A percentile compares a stretch with the other conserved stretches of the same genome.
phyloP scores from a whole-genome alignment of 1,140 invertebrate species.

The Drosophila yakuba region DNA sequence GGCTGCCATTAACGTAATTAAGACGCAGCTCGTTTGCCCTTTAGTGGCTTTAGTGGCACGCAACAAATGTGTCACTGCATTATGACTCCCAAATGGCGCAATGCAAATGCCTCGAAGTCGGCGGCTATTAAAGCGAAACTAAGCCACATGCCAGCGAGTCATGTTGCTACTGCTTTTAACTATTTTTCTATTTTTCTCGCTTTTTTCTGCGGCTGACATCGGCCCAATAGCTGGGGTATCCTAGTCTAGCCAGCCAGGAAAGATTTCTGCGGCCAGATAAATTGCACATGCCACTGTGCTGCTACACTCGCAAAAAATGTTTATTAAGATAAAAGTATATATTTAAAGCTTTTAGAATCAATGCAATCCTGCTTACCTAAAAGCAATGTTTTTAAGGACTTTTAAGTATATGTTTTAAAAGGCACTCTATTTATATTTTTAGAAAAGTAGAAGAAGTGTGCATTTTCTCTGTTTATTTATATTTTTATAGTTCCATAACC shows the following conservation, averaged over 20 bases:
- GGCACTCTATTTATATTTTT: too few species aligned
- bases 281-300: constrained; percentile 34
- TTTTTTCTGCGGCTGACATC: constrained; percentile 14
- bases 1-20: constrained; percentile 74
- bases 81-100: constrained; percentile 69
- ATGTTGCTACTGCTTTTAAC: constrained; percentile 37
- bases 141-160: constrained; percentile 74
- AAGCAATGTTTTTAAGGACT: too few species aligned
- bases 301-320: constrained; percentile 7
- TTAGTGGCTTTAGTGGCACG: constrained; percentile 42
- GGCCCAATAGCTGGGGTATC: constrained; percentile 21
- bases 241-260: constrained; percentile 23
- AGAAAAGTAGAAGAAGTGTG: too few species aligned
- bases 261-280: constrained; percentile 39
- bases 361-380: too few species aligned
- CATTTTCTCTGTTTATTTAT: too few species aligned
- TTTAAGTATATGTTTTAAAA: too few species aligned
- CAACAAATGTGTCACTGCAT: constrained; percentile 74
- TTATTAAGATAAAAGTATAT: too few species aligned
- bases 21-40: constrained; percentile 73
- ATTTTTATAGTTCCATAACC: too few species aligned
- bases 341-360: not conserved
- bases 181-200: not conserved
- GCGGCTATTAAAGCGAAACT: constrained; percentile 76
- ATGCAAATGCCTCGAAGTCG: constrained; percentile 64